Conservation (phyloP, 2,113 vertebrate species). For the Rhinoderma darwinii region DNA sequence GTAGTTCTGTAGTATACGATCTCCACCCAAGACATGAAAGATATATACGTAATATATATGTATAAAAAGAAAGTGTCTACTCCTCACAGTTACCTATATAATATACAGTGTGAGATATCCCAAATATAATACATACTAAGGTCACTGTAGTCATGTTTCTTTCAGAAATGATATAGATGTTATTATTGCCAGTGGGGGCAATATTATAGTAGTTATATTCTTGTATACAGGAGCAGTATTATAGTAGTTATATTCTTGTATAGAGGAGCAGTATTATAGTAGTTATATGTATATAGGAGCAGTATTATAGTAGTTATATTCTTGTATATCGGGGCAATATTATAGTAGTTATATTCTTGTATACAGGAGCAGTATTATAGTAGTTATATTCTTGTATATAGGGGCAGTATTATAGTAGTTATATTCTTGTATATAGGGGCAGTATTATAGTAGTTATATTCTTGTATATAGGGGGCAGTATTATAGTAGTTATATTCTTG, state of each 20-base stretch:
- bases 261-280: not conserved
- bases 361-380: too few relatives aligned
- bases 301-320: slow-evolving; percentile 7
- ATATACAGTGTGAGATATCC: not conserved
- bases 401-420: too few relatives aligned
- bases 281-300: not conserved
- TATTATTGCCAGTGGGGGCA: not conserved
- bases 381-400: not conserved
- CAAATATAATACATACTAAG: not conserved
- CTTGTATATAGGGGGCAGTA: too few relatives aligned
- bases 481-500: too few relatives aligned
- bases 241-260: slow-evolving; percentile 6
- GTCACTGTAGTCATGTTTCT: too few relatives aligned
- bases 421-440: too few relatives aligned
- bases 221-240: not conserved
- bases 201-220: not conserved
- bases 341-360: slow-evolving; percentile 6
- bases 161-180: not conserved
- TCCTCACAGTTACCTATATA: not conserved
- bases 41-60: too few relatives aligned
- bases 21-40: too few relatives aligned
- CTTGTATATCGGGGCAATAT: not conserved
- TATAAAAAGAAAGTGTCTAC: not conserved
- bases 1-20: too few relatives aligned
- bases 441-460: too few relatives aligned